Conservation (phyloP, 2,797 vertebrate genomes). For the Hypotaenidia philippensis region DNA sequence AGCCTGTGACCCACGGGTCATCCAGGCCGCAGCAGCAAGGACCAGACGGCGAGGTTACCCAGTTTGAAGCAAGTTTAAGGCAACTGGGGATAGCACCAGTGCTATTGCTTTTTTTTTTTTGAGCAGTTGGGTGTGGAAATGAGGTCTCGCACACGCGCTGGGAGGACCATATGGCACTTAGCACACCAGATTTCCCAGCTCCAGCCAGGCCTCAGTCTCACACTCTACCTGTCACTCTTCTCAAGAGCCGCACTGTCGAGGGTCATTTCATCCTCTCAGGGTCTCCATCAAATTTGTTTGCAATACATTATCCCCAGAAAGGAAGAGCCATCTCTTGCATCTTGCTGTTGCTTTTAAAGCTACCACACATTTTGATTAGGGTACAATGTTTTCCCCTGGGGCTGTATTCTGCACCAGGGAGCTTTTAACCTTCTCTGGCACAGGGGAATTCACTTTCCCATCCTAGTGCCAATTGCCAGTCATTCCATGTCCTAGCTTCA, state of each 20-base stretch:
- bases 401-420: neutral
- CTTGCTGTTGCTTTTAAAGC: neutral
- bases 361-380: neutral
- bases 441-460: neutral
- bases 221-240: conserved; percentile 67
- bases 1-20: neutral
- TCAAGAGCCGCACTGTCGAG: conserved; percentile 14
- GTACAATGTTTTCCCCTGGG: neutral
- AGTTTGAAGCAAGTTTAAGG: neutral
- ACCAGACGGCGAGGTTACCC: conserved; percentile 38
- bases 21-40: neutral
- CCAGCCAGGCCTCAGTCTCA: conserved; percentile 72
- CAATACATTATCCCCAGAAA: neutral
- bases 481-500: neutral
- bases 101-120: conserved; percentile 6
- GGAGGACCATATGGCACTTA: conserved; percentile 57
- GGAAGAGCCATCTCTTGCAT: conserved; percentile 9
- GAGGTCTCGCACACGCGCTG: conserved; percentile 21
- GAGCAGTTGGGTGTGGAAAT: conserved; percentile 64
- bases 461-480: neutral
- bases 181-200: conserved; percentile 68
- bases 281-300: conserved; percentile 39
- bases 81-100: conserved; percentile 33
- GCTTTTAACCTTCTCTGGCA: conserved; percentile 25
- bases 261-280: conserved; percentile 37